phyloP scores from a whole-genome alignment of 2,113 vertebrate species.

The Erythrolamprus reginae region DNA sequence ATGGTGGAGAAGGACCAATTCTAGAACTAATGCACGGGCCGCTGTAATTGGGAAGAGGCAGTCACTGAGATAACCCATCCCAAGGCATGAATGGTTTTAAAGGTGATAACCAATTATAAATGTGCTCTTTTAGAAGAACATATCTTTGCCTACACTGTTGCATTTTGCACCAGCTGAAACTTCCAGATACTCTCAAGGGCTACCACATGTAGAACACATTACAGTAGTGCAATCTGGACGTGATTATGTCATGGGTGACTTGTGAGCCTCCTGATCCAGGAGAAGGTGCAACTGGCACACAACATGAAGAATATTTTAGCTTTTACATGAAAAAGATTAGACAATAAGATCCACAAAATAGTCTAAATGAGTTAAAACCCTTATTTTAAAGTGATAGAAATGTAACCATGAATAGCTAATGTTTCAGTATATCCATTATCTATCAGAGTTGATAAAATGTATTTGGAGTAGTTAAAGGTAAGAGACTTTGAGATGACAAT shows the following conservation, averaged over 20 bases:
- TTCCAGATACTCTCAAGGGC: not conserved
- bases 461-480: not conserved
- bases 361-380: not conserved
- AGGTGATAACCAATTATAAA: too few species aligned
- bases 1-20: too few species aligned
- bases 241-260: not conserved
- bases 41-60: too few species aligned
- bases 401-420: not conserved
- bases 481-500: not conserved
- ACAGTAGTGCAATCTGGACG: not conserved
- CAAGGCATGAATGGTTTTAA: too few species aligned
- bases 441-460: not conserved
- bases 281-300: not conserved
- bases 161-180: too few species aligned
- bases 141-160: too few species aligned
- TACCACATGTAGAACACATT: not conserved
- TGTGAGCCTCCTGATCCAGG: not conserved
- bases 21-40: too few species aligned
- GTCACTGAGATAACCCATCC: too few species aligned
- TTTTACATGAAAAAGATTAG: not conserved
- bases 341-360: not conserved
- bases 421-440: not conserved
- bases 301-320: not conserved
- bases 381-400: not conserved
- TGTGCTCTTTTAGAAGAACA: too few species aligned